Evolutionary conservation across 1,140 invertebrate species (phyloP), one percentile per base, ranked within the genome.

Genomic region (Apis dorsata): DNA sequence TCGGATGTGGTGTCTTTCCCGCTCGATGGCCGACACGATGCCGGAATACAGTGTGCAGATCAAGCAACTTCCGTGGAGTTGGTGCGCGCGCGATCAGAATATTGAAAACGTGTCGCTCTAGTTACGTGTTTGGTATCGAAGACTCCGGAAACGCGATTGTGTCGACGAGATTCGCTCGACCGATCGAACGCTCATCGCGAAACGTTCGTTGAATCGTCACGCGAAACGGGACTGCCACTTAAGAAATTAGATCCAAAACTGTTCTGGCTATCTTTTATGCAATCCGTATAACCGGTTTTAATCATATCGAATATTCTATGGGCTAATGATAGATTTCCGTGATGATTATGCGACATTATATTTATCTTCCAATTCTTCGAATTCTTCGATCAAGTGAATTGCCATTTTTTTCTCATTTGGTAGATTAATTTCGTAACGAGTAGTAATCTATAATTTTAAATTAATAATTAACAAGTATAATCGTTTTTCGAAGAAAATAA

Each of bases 21-120:
- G 77, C 24, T n/a, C 51, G 55, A 44, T 71, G 77, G 70, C 70
- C 66, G 66, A 79, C 77, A 51, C 66, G 65, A 34, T 28, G 13
- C 65, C 17, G n/a, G 53, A 51, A 60, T 71, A 79, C 24, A 34
- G 55, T 10, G 28, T 13, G 65, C 66, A 71, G 60, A 79, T 66
- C 53, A 55, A 60, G 65, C 57, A 59, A 70, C 77, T 79, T 79
- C 66, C 66, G 66, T 66, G 65, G 17, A 60, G 66, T 24, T 24
- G 51, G 5, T 19, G 62, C 28, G 49, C 65, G 17, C 66, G n/a
- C 44, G 21, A 21, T n/a, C 49, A 9, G 77, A 79, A 79, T 79
- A 70, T 79, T 51, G 66, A 79, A 79, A 79, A 24, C 55, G 77
- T 60, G 77, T 60, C 44, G 76, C 53, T 24, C 17, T 34, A 17